Conservation (phyloP, 2,888 invertebrate species). For the Drosophila stalkeri region DNA sequence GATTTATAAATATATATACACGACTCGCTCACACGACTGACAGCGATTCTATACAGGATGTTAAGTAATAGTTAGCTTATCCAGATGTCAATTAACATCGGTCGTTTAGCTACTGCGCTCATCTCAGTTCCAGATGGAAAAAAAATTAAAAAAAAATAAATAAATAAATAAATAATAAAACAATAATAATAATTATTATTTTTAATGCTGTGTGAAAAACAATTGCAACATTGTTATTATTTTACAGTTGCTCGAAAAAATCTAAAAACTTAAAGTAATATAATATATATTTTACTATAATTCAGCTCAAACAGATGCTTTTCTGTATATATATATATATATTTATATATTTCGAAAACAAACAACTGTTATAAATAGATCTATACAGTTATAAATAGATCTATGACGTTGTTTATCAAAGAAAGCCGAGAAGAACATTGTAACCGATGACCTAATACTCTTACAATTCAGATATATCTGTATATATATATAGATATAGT, state of each 20-base stretch:
- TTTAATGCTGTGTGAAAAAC: not conserved
- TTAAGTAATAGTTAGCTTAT: conserved; percentile 6
- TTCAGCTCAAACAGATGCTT: not conserved
- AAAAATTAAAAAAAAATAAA: not conserved
- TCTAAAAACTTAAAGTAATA: not conserved
- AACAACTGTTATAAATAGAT: conserved; percentile 8
- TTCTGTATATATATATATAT: not conserved
- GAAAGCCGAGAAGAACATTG: not conserved
- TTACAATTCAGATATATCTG: not conserved
- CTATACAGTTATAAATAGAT: conserved; percentile 7
- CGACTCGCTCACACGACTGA: conserved; percentile 14
- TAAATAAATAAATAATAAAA: not conserved
- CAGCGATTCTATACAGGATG: conserved; percentile 16
- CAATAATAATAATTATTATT: conserved; percentile 1
- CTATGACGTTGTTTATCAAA: not conserved
- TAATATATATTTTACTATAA: not conserved
- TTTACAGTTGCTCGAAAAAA: not conserved
- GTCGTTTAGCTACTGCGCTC: not conserved
- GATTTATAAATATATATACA: not conserved
- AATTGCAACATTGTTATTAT: not conserved
- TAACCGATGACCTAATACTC: not conserved
- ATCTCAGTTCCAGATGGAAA: not conserved
- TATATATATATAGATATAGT: no score
- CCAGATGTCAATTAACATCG: conserved; percentile 13
- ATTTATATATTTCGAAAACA: not conserved